phyloP scores from a whole-genome alignment of 2,797 vertebrate genomes.

The Acipenser transmontanus region DNA sequence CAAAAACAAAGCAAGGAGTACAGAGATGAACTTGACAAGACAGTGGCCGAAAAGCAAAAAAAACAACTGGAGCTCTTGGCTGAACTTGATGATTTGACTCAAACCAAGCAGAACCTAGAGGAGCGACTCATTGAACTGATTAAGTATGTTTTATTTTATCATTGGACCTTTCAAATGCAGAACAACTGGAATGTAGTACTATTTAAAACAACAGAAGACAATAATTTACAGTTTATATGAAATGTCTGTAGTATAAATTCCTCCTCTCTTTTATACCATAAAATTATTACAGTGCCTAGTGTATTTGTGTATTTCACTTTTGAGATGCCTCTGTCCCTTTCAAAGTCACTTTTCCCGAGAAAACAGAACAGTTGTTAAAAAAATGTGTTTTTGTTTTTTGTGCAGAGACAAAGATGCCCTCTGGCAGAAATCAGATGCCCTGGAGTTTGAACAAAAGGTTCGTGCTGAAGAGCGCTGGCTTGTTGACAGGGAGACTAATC shows the following conservation, averaged over 20 bases:
- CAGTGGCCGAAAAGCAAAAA: constrained; percentile 54
- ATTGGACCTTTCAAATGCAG: too few relatives aligned
- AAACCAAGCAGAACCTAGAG: constrained; percentile 80
- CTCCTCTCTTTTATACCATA: too few relatives aligned
- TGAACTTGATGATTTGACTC: constrained; percentile 82
- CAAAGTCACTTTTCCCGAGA: too few relatives aligned
- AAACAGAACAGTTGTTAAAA: neutral
- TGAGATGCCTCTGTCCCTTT: too few relatives aligned
- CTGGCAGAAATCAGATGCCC: constrained; percentile 90
- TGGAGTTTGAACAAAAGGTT: constrained; percentile 89
- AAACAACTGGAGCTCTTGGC: constrained; percentile 65
- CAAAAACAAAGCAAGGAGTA: constrained; percentile 59
- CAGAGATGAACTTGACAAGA: constrained; percentile 53
- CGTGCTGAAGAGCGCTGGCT: constrained; percentile 73
- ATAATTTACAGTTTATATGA: too few relatives aligned
- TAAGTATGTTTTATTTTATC: constrained; percentile 51
- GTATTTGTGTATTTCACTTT: too few relatives aligned
- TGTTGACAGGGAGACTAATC: constrained; percentile 71
- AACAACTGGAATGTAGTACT: too few relatives aligned
- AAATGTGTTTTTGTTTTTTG: constrained; percentile 5
- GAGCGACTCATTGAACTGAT: constrained; percentile 92
- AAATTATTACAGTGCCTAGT: too few relatives aligned
- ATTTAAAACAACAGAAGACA: too few relatives aligned
- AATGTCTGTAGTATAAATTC: too few relatives aligned
- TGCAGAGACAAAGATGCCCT: constrained; percentile 86